phyloP scores from a whole-genome alignment of 2,888 invertebrate species.

The Diplolepis rosae region DNA sequence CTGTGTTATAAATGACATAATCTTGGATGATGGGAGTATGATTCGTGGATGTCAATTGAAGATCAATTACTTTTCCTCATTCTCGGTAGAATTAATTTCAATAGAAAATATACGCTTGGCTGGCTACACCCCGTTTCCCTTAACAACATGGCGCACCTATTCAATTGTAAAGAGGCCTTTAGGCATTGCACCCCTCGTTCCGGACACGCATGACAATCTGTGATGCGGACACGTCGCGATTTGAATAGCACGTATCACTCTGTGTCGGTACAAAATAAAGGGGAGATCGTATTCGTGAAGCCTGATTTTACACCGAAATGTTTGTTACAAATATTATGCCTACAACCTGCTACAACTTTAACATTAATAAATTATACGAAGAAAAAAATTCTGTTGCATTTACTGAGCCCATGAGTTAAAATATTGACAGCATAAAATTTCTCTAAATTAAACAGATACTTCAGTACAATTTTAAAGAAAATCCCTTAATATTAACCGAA shows the following conservation, averaged over 20 bases:
- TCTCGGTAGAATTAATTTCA: constrained; percentile 5
- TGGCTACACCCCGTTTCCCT: background rate
- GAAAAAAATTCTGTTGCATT: too few relatives aligned
- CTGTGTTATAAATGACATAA: too few relatives aligned
- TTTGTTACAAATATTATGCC: background rate
- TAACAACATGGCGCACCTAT: constrained; percentile 10
- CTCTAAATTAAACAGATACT: too few relatives aligned
- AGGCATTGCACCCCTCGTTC: constrained; percentile 10
- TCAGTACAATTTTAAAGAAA: too few relatives aligned
- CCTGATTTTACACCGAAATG: background rate
- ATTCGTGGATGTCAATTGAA: constrained; percentile 12
- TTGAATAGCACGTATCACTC: constrained; percentile 22
- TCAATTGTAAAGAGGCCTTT: constrained; percentile 22
- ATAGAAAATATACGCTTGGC: constrained; percentile 12
- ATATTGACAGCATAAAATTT: too few relatives aligned
- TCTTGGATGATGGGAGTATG: background rate
- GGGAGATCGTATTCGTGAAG: background rate
- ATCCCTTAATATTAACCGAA: too few relatives aligned
- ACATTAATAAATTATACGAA: too few relatives aligned
- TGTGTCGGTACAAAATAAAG: background rate
- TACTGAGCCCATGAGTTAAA: too few relatives aligned
- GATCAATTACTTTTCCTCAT: constrained; percentile 26
- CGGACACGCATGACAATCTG: constrained; percentile 25
- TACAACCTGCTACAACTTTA: too few relatives aligned
- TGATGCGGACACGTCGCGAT: constrained; percentile 18